A percentile compares a stretch with the other conserved stretches of the same genome.
Conservation (phyloP, 2,797 vertebrate genomes). For the Malacoctenus gilli region DNA sequence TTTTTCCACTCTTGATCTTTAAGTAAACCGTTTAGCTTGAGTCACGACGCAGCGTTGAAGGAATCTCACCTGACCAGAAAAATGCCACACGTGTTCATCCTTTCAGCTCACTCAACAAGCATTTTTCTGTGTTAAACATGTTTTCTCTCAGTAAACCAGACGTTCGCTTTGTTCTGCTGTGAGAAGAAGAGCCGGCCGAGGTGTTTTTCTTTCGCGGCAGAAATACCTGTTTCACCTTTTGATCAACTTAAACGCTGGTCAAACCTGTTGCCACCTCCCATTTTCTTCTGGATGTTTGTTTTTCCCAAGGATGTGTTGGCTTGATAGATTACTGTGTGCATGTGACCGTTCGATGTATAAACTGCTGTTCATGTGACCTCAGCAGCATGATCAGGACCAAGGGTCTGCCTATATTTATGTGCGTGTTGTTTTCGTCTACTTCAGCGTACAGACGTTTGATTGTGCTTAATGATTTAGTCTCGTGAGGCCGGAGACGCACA, state of each 20-base stretch:
- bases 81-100: neutral
- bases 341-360: too few species aligned
- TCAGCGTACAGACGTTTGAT: neutral
- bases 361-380: too few species aligned
- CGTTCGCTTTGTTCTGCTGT: constrained; percentile 8
- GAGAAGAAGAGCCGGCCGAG: neutral
- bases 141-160: neutral
- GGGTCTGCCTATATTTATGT: too few species aligned
- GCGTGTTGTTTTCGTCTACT: neutral
- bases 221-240: constrained; percentile 16
- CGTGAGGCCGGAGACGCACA: neutral
- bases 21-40: neutral
- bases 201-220: too few species aligned
- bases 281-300: neutral
- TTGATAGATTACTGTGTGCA: constrained; percentile 24
- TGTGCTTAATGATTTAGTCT: neutral
- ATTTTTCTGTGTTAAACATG: neutral
- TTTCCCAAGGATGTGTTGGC: neutral
- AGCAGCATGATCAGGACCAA: neutral
- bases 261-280: constrained; percentile 20
- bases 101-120: neutral
- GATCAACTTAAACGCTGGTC: neutral
- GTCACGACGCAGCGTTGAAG: neutral
- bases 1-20: too few species aligned
- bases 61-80: constrained; percentile 16